A percentile compares a stretch with the other conserved stretches of the same genome.
Evolutionary conservation across 2,113 vertebrate genomes (phyloP).

Genomic region (Pseudorhombus dupliciocellatus): DNA sequence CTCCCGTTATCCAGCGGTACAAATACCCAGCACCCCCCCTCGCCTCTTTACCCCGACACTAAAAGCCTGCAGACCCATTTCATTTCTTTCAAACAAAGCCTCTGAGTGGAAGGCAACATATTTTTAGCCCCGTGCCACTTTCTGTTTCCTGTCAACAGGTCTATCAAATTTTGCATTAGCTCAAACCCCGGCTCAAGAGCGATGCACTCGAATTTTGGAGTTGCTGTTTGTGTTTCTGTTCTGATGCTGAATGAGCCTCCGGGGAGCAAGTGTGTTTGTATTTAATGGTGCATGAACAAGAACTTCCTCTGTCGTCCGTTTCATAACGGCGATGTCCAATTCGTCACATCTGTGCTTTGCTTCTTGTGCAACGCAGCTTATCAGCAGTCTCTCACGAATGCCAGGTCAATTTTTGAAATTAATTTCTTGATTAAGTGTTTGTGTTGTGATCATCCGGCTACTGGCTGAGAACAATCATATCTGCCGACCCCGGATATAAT

Average conservation of each 20-base stretch:
- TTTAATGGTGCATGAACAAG: not conserved
- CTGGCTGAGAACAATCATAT: no score
- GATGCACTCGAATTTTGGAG: not conserved
- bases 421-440: not conserved
- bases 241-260: constrained; percentile 12
- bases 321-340: not conserved
- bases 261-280: not conserved
- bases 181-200: not conserved
- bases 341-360: not conserved
- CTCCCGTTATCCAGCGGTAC: constrained; percentile 47
- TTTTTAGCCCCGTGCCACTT: constrained; percentile 50
- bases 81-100: constrained; percentile 61
- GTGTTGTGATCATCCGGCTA: not conserved
- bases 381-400: not conserved
- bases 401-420: not conserved
- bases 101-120: constrained; percentile 46
- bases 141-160: constrained; percentile 36
- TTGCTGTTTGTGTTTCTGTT: constrained; percentile 14
- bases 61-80: constrained; percentile 62
- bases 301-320: not conserved
- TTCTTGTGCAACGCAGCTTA: not conserved
- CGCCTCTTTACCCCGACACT: constrained; percentile 7
- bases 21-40: constrained; percentile 2
- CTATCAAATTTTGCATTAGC: constrained; percentile 29
- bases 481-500: no score